Percentiles rank a stretch among this genome's conserved stretches.
phyloP scores from a whole-genome alignment of 2,888 invertebrate genomes.

The Molorchus minor region DNA sequence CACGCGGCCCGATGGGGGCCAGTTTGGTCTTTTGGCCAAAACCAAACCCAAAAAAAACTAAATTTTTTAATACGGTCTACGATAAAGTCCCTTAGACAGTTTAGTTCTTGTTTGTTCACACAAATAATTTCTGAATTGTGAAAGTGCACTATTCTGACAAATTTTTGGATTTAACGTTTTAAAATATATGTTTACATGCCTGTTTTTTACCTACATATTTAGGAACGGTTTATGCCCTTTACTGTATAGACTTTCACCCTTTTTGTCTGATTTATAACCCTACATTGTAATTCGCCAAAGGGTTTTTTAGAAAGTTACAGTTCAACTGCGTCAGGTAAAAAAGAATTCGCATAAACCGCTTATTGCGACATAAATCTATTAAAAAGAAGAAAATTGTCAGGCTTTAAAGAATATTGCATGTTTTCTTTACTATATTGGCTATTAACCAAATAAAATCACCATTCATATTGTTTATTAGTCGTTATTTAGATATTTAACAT shows the following conservation, averaged over 20 bases:
- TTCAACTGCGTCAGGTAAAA: constrained; percentile 4
- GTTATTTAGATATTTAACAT: constrained; percentile 52
- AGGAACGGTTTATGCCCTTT: too few relatives aligned
- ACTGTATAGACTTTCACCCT: constrained; percentile 14
- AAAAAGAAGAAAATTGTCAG: neutral
- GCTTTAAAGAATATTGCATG: constrained; percentile 5
- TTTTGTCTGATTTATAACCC: constrained; percentile 22
- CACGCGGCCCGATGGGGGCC: too few relatives aligned
- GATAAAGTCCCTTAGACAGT: too few relatives aligned
- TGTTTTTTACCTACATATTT: too few relatives aligned
- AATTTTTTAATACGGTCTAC: too few relatives aligned
- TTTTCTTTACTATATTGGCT: constrained; percentile 27
- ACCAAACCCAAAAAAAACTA: too few relatives aligned
- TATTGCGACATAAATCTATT: neutral
- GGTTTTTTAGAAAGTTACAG: constrained; percentile 24
- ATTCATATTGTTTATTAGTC: constrained; percentile 52
- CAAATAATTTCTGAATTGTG: too few relatives aligned
- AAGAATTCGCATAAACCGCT: neutral
- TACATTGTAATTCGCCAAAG: constrained; percentile 5
- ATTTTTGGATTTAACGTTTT: too few relatives aligned
- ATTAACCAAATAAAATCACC: constrained; percentile 55
- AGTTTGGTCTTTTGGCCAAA: too few relatives aligned
- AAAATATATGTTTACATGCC: too few relatives aligned
- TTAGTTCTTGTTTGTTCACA: too few relatives aligned
- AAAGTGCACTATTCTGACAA: too few relatives aligned